These are phyloP conservation scores for Aphis craccivora DNA, from an alignment of 1,140 invertebrate species.

Conservation along the genomic window DNA sequence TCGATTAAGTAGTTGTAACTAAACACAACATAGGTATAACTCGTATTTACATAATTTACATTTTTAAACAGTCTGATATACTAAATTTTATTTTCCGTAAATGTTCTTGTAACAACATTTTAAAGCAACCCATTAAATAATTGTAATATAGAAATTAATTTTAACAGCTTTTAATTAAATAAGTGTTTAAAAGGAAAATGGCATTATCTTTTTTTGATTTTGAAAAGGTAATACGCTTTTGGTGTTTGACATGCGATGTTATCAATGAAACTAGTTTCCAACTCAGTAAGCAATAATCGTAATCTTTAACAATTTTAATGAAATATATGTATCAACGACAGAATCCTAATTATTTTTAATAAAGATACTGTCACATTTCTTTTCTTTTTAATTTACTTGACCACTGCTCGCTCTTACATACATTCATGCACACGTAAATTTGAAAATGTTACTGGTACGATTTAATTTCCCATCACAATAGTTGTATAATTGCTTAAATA, in stretches of 20 bases:
- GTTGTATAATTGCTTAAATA: background rate
- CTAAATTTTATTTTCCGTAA: background rate
- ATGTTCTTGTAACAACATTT: background rate
- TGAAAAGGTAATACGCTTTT: background rate
- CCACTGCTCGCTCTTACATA: background rate
- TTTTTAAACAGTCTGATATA: background rate
- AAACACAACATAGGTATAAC: background rate
- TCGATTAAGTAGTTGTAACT: background rate
- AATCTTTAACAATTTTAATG: background rate
- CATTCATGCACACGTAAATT: background rate
- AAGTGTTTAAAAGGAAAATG: background rate
- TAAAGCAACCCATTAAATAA: background rate
- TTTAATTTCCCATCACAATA: background rate
- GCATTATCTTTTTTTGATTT: background rate
- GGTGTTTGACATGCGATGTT: background rate
- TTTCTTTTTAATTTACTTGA: background rate
- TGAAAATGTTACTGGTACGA: background rate
- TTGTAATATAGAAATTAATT: background rate
- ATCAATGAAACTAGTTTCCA: background rate
- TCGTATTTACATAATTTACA: background rate
- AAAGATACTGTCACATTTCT: background rate
- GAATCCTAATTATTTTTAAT: background rate
- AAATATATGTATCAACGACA: background rate
- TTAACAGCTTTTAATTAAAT: background rate
- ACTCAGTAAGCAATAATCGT: background rate